Evolutionary conservation across 2,797 vertebrate species (phyloP).

Genomic region (Psittacula derbiana): DNA sequence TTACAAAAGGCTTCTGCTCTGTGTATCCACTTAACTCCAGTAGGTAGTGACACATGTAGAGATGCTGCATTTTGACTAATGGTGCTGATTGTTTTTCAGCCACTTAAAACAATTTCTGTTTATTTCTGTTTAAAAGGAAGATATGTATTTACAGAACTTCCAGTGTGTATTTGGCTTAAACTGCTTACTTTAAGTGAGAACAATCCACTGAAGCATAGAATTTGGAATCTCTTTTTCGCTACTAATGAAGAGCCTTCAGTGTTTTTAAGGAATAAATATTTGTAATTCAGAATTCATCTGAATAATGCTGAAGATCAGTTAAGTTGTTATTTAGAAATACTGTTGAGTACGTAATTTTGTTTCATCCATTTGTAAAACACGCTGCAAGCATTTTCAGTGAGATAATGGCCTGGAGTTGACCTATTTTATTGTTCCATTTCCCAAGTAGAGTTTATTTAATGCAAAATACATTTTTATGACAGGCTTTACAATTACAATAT

Average conservation of each 20-base stretch:
- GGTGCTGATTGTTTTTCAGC: neutral
- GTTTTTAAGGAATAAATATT: neutral
- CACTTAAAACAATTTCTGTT: neutral
- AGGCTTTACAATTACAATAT: conserved; percentile 38
- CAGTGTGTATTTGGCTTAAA: neutral
- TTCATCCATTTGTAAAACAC: conserved; percentile 1
- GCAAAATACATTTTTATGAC: conserved; percentile 40
- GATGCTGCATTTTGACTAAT: neutral
- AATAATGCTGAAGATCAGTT: neutral
- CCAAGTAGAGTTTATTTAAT: conserved; percentile 36
- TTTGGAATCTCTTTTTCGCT: neutral
- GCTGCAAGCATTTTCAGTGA: neutral
- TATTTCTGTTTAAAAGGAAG: neutral
- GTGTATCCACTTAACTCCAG: neutral
- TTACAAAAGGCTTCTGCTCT: neutral
- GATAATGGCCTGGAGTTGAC: conserved; percentile 7
- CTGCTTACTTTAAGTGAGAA: neutral
- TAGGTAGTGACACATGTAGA: neutral
- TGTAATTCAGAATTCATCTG: neutral
- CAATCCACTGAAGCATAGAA: neutral
- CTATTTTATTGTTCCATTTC: conserved; percentile 37
- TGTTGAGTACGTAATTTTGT: neutral
- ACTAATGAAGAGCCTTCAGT: neutral
- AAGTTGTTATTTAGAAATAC: neutral
- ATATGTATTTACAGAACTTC: neutral